Conservation (phyloP, 2,888 invertebrate genomes). For the Minunthozetes semirufus region DNA sequence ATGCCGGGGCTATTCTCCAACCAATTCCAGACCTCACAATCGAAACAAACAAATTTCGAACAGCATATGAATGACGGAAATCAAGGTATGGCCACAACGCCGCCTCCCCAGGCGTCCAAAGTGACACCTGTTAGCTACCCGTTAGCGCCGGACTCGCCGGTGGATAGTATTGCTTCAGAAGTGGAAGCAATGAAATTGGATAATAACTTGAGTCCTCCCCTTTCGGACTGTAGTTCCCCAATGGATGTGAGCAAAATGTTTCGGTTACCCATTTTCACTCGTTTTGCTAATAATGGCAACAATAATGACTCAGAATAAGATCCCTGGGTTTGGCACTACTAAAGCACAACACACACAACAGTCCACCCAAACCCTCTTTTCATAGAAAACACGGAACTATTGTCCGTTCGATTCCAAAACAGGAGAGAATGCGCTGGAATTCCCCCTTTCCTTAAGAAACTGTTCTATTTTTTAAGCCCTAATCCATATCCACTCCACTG, state of each 20-base stretch:
- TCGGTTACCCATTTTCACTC: conserved; percentile 42
- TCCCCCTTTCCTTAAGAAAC: background rate
- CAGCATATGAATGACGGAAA: conserved; percentile 2
- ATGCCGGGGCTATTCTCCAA: background rate
- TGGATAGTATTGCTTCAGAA: conserved; percentile 41
- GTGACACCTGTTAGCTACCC: conserved; percentile 31
- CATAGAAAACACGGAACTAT: background rate
- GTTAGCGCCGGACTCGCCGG: conserved; percentile 41
- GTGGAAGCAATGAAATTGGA: conserved; percentile 41
- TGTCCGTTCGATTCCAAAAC: background rate
- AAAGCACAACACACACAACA: background rate
- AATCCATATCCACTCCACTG: no score
- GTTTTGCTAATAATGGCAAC: conserved; percentile 43
- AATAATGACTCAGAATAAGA: conserved; percentile 28
- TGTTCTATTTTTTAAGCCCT: background rate
- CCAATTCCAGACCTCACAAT: background rate
- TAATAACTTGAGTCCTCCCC: conserved; percentile 13
- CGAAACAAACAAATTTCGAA: background rate
- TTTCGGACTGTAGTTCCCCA: conserved; percentile 37
- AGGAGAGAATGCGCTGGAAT: conserved; percentile 4
- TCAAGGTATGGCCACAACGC: conserved; percentile 16
- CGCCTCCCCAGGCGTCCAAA: background rate
- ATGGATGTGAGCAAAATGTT: conserved; percentile 39
- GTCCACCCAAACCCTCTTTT: conserved; percentile 16
- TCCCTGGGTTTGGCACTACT: background rate